Evolutionary conservation across 2,888 invertebrate genomes (phyloP), one percentile per base, ranked within the genome.

Genomic region (Oscheius sp.): DNA sequence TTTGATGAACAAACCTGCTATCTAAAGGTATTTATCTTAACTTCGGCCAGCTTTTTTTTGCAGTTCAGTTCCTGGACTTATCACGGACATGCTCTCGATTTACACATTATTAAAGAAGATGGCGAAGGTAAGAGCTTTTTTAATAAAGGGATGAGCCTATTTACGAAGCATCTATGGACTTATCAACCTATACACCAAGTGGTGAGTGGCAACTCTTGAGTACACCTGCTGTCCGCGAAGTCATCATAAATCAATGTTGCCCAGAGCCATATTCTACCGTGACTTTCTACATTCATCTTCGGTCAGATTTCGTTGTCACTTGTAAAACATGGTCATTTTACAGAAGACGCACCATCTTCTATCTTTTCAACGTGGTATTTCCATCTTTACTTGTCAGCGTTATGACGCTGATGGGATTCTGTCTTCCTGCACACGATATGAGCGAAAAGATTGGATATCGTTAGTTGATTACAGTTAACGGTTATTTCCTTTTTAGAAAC

Each of bases 51-150:
- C 11, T 42, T 13, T 63, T 29, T 35, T 32, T 70, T 85, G 65
- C 65, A 86, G 92, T 98, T 98, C 90, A 97, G 98, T 89, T 96
- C 96, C 90, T 99, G 98, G 98, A 97, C 97, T 84, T 96, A 97
- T 91, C 96, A 96, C 91, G 96, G 96, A 1, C 80, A 86, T 10
- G 87, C 87, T 94, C 92, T 99, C 92, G 96, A 98, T 92, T 93
- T 99, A 90, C 82, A 84, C 73, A 78, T 86, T 11, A 79, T 79
- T 62, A 70, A 66, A 1, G 80, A 82, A 57, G 79, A 81, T 58
- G 83, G 78, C 33, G 79, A 77, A 42, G 76, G 82, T 81, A 58
- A 32, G 33, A 21, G 5, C 42, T n/a, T 29, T 51, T 33, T 33
- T 66, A 2, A 35, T 7, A 10, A 37, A 32, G 9, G 2, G 9